These are phyloP conservation scores for Neodiprion virginianus DNA, from an alignment of 1,140 invertebrate species.

Conservation along the genomic window DNA sequence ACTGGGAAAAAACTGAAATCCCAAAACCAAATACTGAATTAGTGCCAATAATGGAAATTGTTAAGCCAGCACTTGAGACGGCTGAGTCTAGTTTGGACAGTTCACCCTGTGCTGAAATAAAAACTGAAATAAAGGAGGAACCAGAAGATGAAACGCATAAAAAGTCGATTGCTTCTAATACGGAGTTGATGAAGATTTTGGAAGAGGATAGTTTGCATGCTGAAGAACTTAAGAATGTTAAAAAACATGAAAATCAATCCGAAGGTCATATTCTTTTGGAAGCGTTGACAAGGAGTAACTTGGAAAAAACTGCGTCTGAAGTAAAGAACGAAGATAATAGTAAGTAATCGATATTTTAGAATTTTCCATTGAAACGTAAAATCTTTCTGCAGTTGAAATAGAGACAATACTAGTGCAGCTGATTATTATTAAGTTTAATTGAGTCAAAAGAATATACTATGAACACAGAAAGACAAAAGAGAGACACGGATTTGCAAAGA, in stretches of 20 bases:
- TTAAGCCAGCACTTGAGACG: slow-evolving; percentile 31
- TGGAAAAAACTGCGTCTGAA: slow-evolving; percentile 28
- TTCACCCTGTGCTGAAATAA: slow-evolving; percentile 22
- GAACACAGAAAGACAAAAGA: too few species aligned
- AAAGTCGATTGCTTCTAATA: slow-evolving; percentile 56
- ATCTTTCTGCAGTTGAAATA: too few species aligned
- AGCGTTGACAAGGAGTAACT: slow-evolving; percentile 43
- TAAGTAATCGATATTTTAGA: slow-evolving; percentile 11
- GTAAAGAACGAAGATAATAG: slow-evolving; percentile 29
- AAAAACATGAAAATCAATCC: slow-evolving; percentile 38
- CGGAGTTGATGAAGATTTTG: slow-evolving; percentile 57
- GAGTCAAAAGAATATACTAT: too few species aligned
- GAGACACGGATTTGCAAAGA: too few species aligned
- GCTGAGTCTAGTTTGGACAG: slow-evolving; percentile 21
- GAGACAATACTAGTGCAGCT: too few species aligned
- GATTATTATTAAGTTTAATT: too few species aligned
- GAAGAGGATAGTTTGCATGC: slow-evolving; percentile 55
- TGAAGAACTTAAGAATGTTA: slow-evolving; percentile 42
- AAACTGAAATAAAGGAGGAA: slow-evolving; percentile 31
- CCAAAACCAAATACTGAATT: slow-evolving; percentile 45
- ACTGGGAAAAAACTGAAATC: slow-evolving; percentile 71
- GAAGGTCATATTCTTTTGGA: slow-evolving; percentile 46
- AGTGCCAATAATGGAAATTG: slow-evolving; percentile 50
- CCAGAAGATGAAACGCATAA: slow-evolving; percentile 41
- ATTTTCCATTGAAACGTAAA: not conserved